phyloP scores from a whole-genome alignment of 2,888 invertebrate genomes.

The Galeruca laticollis region DNA sequence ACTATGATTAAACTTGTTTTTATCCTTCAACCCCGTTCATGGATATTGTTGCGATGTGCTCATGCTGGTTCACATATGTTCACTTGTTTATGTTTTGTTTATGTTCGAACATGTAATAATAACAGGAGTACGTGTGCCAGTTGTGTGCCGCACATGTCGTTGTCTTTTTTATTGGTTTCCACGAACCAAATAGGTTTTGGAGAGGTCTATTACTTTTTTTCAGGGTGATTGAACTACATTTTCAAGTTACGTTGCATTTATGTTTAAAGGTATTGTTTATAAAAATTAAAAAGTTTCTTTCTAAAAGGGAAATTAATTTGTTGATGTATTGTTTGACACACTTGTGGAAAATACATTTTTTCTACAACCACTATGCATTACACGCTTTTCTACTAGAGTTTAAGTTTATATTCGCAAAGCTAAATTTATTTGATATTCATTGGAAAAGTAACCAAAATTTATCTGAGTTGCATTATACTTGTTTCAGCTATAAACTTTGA shows the following conservation, averaged over 20 bases:
- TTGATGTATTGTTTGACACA: no score
- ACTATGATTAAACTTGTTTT: no score
- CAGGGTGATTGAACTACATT: not conserved
- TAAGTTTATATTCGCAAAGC: no score
- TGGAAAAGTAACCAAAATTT: no score
- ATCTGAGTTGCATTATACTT: no score
- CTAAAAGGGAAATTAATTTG: no score
- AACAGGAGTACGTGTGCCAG: constrained; percentile 47
- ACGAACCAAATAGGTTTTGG: constrained; percentile 36
- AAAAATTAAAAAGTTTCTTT: no score
- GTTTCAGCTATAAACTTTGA: no score
- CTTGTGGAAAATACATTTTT: no score
- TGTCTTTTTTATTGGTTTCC: constrained; percentile 43
- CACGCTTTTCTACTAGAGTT: no score
- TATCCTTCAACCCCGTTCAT: not conserved
- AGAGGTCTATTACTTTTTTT: constrained; percentile 29
- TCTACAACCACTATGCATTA: no score
- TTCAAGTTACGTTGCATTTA: not conserved
- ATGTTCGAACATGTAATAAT: constrained; percentile 52
- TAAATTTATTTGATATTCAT: no score
- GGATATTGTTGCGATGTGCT: constrained; percentile 18
- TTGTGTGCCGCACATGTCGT: constrained; percentile 48
- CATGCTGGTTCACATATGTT: constrained; percentile 37
- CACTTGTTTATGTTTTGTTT: constrained; percentile 53
- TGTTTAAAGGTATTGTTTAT: not conserved